phyloP scores from a whole-genome alignment of 1,140 invertebrate genomes.

The Apis florea region DNA sequence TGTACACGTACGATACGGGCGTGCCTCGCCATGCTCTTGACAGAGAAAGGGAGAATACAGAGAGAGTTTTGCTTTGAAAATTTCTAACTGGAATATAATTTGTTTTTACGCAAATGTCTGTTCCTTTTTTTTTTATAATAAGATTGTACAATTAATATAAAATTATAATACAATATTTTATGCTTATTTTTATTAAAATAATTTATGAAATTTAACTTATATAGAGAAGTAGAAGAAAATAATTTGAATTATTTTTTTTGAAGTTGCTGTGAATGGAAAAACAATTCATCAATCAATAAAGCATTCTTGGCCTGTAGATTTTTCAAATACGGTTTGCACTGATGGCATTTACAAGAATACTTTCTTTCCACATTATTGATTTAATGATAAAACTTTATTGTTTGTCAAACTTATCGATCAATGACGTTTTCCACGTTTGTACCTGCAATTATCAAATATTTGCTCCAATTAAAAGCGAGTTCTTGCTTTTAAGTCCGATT shows the following conservation, averaged over 20 bases:
- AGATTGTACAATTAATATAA: background rate
- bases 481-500: background rate
- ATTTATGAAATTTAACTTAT: no score
- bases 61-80: slow-evolving; percentile 5
- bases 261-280: background rate
- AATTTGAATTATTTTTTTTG: background rate
- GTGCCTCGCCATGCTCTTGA: slow-evolving; percentile 57
- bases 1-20: slow-evolving; percentile 53
- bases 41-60: slow-evolving; percentile 38
- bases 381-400: slow-evolving; percentile 15
- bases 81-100: background rate
- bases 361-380: background rate
- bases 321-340: background rate
- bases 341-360: background rate
- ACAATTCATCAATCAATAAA: background rate
- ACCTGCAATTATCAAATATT: background rate
- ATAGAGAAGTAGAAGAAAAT: background rate
- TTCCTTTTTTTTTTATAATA: background rate
- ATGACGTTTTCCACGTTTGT: no score
- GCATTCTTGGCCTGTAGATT: background rate
- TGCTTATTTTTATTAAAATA: background rate
- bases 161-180: background rate
- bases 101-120: background rate
- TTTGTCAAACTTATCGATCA: background rate
- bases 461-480: background rate